phyloP scores from a whole-genome alignment of 1,140 invertebrate genomes.

The Chrysopa pallens region DNA sequence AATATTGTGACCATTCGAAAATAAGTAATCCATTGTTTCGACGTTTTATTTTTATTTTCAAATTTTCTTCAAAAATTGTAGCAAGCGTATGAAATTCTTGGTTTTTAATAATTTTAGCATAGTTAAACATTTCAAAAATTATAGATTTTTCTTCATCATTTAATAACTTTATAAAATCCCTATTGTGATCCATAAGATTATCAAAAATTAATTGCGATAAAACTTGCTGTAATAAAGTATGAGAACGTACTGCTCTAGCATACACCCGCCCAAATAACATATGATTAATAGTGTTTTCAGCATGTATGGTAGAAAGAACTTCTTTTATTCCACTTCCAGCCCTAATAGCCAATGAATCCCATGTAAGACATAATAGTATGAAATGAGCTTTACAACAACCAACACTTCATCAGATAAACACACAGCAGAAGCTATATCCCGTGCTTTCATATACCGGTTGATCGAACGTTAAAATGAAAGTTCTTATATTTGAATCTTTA shows the following conservation, averaged over 20 bases:
- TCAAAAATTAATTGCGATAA: constrained; percentile 8
- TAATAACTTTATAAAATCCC: neutral
- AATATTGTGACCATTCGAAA: too few species aligned
- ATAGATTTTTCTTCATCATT: too few species aligned
- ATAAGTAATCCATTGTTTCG: too few species aligned
- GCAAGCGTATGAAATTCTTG: too few species aligned
- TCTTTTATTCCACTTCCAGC: constrained; percentile 9
- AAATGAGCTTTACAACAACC: constrained; percentile 5
- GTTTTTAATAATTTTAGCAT: too few species aligned
- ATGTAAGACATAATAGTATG: constrained; percentile 10
- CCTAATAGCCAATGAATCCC: constrained; percentile 7
- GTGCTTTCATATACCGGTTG: too few species aligned
- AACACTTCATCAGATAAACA: constrained; percentile 1
- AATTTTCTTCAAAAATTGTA: too few species aligned
- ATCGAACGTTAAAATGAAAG: constrained; percentile 7
- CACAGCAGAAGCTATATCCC: too few species aligned
- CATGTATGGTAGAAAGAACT: constrained; percentile 8
- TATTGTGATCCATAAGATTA: constrained; percentile 5
- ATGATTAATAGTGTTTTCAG: constrained; percentile 9
- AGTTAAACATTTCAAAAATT: too few species aligned
- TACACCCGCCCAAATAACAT: constrained; percentile 11
- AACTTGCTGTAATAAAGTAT: constrained; percentile 8
- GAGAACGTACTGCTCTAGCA: constrained; percentile 9
- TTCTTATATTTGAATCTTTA: constrained; percentile 4
- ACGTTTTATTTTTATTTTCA: too few species aligned